phyloP scores from a whole-genome alignment of 2,113 vertebrate genomes.

The Notarius lentiginosus region DNA sequence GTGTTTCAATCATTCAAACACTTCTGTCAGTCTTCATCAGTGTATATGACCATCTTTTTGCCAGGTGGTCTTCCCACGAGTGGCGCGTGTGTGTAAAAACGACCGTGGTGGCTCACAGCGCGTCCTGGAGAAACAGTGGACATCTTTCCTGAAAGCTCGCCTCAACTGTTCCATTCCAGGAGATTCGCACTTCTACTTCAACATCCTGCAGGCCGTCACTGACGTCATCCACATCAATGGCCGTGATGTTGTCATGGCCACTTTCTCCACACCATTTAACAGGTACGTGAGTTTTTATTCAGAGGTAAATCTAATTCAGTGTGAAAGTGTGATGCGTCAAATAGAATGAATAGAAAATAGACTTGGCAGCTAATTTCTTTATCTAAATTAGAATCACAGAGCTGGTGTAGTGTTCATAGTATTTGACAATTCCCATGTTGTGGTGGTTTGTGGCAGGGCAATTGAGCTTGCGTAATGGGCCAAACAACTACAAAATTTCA shows the following conservation, averaged over 20 bases:
- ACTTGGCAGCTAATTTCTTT: slow-evolving; percentile 31
- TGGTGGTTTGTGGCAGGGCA: slow-evolving; percentile 71
- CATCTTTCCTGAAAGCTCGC: slow-evolving; percentile 94
- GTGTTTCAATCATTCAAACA: neutral
- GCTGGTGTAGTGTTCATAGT: slow-evolving; percentile 29
- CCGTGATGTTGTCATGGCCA: slow-evolving; percentile 90
- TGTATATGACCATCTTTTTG: neutral
- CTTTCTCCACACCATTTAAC: slow-evolving; percentile 98
- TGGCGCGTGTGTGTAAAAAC: slow-evolving; percentile 95
- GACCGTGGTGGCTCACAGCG: slow-evolving; percentile 95
- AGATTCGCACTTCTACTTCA: slow-evolving; percentile 98
- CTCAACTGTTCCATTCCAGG: slow-evolving; percentile 97
- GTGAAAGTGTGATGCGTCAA: neutral
- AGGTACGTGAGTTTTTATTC: slow-evolving; percentile 74
- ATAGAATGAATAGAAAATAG: slow-evolving; percentile 21
- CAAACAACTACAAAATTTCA: slow-evolving; percentile 55
- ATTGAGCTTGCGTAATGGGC: slow-evolving; percentile 72
- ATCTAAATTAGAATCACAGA: slow-evolving; percentile 42
- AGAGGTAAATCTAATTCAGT: neutral
- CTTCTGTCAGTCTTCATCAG: neutral
- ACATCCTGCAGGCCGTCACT: slow-evolving; percentile 96
- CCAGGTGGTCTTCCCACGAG: slow-evolving; percentile 94
- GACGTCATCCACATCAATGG: slow-evolving; percentile 90
- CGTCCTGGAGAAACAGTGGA: slow-evolving; percentile 98
- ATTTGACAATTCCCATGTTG: slow-evolving; percentile 70